Evolutionary conservation across 2,888 invertebrate species (phyloP).

Genomic region (Drosophila putrida): DNA sequence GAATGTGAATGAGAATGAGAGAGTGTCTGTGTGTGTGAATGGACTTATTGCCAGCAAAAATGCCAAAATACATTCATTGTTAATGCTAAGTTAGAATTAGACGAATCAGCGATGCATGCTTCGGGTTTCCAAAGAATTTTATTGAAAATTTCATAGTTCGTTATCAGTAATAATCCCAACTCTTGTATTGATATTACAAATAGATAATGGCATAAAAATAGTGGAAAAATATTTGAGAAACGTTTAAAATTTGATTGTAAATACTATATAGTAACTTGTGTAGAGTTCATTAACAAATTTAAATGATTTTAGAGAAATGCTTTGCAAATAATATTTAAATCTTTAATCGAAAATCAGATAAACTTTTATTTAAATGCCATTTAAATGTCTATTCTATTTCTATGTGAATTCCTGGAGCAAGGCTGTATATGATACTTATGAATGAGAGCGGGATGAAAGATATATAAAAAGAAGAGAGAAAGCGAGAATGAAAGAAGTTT

Average conservation of each 20-base stretch:
- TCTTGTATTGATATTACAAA: background rate
- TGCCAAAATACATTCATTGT: constrained; percentile 35
- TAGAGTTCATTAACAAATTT: too few relatives aligned
- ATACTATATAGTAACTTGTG: too few relatives aligned
- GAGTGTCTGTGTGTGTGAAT: constrained; percentile 6
- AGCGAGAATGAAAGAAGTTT: constrained; percentile 6
- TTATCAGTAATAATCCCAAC: too few relatives aligned
- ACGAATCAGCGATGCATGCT: background rate
- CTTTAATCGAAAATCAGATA: too few relatives aligned
- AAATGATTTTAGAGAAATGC: too few relatives aligned
- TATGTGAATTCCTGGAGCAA: background rate
- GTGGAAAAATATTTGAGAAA: too few relatives aligned
- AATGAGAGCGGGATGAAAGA: constrained; percentile 1
- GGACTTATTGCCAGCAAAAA: constrained; percentile 26
- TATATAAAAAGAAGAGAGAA: background rate
- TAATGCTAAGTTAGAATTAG: constrained; percentile 24
- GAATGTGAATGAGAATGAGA: constrained; percentile 14
- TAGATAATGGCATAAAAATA: background rate
- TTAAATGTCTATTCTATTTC: background rate
- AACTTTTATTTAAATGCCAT: too few relatives aligned
- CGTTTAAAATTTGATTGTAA: too few relatives aligned
- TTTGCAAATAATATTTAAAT: too few relatives aligned
- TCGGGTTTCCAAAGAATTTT: background rate
- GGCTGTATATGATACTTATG: background rate
- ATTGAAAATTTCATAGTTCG: too few relatives aligned